A percentile compares a stretch with the other conserved stretches of the same genome.
phyloP scores from a whole-genome alignment of 2,797 vertebrate genomes.

The Tolypeutes matacus region DNA sequence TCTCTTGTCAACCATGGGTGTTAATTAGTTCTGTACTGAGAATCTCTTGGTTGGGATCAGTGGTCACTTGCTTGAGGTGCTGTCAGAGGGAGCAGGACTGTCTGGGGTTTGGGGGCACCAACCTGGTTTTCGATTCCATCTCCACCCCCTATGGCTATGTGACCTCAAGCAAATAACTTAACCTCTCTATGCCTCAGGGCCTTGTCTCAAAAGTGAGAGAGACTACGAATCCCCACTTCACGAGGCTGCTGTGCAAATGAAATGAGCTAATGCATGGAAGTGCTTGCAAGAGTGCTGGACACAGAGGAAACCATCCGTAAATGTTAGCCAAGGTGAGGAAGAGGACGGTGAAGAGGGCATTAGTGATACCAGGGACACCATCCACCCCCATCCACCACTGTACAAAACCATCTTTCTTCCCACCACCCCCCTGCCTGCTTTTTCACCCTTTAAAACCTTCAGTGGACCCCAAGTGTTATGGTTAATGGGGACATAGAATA shows the following conservation, averaged over 20 bases:
- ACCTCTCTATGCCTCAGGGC: neutral
- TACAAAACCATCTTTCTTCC: neutral
- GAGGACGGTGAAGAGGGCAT: accelerated
- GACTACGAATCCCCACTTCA: neutral
- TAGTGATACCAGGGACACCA: no score
- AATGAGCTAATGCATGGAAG: neutral
- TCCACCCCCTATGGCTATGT: neutral
- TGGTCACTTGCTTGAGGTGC: neutral
- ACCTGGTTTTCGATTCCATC: neutral
- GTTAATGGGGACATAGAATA: neutral
- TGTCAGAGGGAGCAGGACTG: neutral
- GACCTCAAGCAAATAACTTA: neutral
- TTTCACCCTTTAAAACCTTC: neutral
- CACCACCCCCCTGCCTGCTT: no score
- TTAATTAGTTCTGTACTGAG: neutral
- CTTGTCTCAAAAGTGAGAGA: neutral
- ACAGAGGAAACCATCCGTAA: neutral
- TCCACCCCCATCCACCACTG: accelerated
- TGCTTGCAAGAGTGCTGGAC: neutral
- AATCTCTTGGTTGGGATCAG: neutral
- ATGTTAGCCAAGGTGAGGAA: neutral
- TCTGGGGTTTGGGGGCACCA: neutral
- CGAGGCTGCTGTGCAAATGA: no score
- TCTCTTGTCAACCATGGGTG: neutral
- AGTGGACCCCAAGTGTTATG: neutral